Evolutionary conservation across 1,140 invertebrate species (phyloP), one percentile per base, ranked within the genome.

Genomic region (Diorhabda sublineata): DNA sequence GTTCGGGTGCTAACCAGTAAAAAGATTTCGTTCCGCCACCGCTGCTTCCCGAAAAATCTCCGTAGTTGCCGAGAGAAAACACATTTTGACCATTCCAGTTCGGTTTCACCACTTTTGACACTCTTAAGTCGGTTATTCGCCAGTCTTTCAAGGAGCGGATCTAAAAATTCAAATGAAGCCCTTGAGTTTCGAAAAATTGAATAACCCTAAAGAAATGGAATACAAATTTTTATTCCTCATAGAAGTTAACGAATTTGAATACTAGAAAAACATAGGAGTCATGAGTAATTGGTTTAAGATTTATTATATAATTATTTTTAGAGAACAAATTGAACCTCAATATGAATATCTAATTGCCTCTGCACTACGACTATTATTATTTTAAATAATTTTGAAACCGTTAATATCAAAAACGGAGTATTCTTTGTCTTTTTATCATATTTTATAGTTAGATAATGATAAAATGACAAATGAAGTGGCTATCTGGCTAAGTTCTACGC

Each of bases 1-100:
- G 85, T 68, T 87, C 79, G 3, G 94, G 95, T 43, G 94, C 93
- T 67, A 90, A 81, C 94, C 96, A 99, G 81, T 95, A 99, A 76
- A 93, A 94, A 59, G 89, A 87, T 73, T 91, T 89, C 76, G 89
- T 87, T 7, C 85, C 85, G 68, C 93, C 91, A 52, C 47, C 47
- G 47, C 47, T 52, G n/a, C n/a, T 52, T n/a, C 47, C 47, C n/a
- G 47, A 52, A 52, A 52, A 52, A n/a, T 52, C 47, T 52, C 47
- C 47, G 73, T 88, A 87, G 73, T 87, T 85, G 42, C 84, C 85
- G 58, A 90, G 84, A 1, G 84, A 85, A 9, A 90, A 74, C 70
- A 84, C 82, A 44, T 84, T 85, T 9, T 81, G 84, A 41, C 87
- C 86, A 5, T 77, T 75, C 70, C 88, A 86, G 11, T 84, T 76